Conservation (phyloP, 1,140 invertebrate species). For the Ceratoteleas bidentatus region DNA sequence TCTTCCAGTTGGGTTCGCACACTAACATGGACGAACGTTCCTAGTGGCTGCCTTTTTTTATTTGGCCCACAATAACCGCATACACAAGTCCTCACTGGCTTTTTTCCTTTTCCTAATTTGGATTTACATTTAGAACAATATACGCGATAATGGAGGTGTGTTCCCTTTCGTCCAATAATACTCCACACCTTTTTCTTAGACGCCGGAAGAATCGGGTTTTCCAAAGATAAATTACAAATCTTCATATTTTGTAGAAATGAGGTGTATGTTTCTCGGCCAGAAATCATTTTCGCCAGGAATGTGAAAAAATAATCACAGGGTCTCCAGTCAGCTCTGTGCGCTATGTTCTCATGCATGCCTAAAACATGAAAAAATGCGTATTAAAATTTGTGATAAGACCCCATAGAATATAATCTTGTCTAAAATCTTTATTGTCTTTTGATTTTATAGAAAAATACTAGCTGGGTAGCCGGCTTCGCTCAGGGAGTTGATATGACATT, state of each 20-base stretch:
- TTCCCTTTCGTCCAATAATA: background rate
- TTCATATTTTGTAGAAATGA: background rate
- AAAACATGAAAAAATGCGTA: background rate
- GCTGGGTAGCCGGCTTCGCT: too few relatives aligned
- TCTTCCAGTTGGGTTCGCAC: background rate
- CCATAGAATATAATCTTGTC: too few relatives aligned
- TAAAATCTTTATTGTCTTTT: too few relatives aligned
- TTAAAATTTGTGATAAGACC: constrained; percentile 1
- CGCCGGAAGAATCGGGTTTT: background rate
- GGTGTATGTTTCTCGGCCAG: background rate
- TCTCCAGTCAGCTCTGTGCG: background rate
- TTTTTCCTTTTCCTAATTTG: background rate
- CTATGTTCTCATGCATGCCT: background rate
- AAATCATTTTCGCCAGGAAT: background rate
- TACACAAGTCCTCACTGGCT: background rate
- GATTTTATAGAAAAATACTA: too few relatives aligned
- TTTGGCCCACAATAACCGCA: background rate
- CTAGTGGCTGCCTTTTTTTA: background rate
- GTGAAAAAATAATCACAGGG: background rate
- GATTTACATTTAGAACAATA: background rate
- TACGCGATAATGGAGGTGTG: background rate
- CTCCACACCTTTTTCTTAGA: background rate
- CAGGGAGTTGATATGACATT: too few relatives aligned
- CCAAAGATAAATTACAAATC: background rate
- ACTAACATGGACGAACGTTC: background rate